Conservation (phyloP, 2,797 vertebrate genomes). For the Pantherophis alleghaniensis region DNA sequence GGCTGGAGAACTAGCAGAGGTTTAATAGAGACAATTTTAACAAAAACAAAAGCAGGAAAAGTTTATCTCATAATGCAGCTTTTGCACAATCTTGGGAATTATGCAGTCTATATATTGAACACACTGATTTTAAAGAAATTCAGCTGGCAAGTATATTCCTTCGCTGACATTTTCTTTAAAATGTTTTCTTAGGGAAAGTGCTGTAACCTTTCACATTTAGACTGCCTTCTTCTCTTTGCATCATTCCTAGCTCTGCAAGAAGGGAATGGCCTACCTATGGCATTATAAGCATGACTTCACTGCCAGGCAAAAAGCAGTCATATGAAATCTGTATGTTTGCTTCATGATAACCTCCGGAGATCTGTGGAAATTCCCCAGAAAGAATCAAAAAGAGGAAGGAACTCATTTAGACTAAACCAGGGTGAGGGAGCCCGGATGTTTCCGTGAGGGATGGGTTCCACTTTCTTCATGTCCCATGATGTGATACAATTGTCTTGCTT, state of each 20-base stretch:
- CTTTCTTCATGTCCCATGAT: not conserved
- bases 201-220: not conserved
- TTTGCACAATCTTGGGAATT: not conserved
- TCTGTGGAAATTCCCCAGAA: not conserved
- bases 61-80: not conserved
- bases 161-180: not conserved
- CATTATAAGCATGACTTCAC: not conserved
- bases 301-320: not conserved
- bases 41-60: not conserved
- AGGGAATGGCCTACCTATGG: not conserved
- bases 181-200: not conserved
- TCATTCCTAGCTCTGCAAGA: not conserved
- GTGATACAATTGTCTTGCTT: not conserved
- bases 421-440: not conserved
- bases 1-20: not conserved
- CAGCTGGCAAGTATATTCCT: not conserved
- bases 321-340: not conserved
- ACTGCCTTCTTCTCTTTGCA: not conserved
- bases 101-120: not conserved
- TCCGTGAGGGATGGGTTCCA: not conserved
- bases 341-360: not conserved
- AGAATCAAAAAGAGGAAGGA: conserved; percentile 9
- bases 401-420: not conserved
- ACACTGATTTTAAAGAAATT: not conserved
- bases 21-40: not conserved